Evolutionary conservation across 2,113 vertebrate genomes (phyloP), one percentile per base, ranked within the genome.

Genomic region (Marcusenius ussheri): DNA sequence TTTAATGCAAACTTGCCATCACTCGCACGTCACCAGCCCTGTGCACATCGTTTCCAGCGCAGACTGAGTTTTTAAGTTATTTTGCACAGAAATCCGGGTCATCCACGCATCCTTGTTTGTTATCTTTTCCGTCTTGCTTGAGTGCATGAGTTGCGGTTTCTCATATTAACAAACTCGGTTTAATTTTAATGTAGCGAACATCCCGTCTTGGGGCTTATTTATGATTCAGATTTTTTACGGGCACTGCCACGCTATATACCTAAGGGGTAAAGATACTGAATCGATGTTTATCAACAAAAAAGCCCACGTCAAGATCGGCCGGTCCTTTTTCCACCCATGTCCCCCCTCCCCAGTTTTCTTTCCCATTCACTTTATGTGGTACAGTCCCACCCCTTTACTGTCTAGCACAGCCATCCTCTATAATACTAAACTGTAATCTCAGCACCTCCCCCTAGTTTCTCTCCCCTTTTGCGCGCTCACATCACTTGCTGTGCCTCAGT

Each of bases 371-470:
- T 93, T 94, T 90, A 92, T 91, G 89, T 91, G 91, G 92, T 92
- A 91, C 93, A 92, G 93, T 93, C 94, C 95, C 95, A 93, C 95
- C 95, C 95, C 94, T 94, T 89, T 88, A 92, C 94, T 92, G 94
- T 94, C 94, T 94, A 92, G 93, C 94, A 93, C 92, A 93, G 92
- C 93, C 94, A 94, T 95, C 94, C 95, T 95, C 94, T 92, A 94
- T 94, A 94, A 95, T 93, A 92, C 93, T 92, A 93, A 93, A 94
- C 95, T 93, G 94, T 93, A 94, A 94, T 93, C 93, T 94, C 93
- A 93, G 95, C 94, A 93, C 96, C 96, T 95, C 96, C 96, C 95
- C 93, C 92, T 92, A 90, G 90, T 94, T 95, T 94, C 94, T 94
- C 94, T 94, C 93, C 93, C 90, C 45, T 42, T 53, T 88, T 90